Evolutionary conservation across 2,888 invertebrate genomes (phyloP).

Genomic region (Synanthedon myopaeformis): DNA sequence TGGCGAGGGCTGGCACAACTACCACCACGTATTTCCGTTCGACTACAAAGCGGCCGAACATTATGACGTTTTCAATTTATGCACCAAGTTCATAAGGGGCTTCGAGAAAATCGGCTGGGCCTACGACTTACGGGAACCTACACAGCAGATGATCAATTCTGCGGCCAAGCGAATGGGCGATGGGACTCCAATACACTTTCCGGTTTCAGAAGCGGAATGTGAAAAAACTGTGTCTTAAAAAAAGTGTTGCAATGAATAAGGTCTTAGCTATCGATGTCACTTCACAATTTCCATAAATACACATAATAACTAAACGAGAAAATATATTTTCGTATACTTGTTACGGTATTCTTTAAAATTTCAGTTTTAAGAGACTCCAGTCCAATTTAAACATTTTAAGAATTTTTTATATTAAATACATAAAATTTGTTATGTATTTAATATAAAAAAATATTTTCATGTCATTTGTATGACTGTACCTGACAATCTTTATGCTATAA

Average conservation of each 20-base stretch:
- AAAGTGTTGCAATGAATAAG: neutral
- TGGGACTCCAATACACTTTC: conserved; percentile 47
- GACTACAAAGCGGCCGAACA: conserved; percentile 72
- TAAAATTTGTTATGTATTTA: no score
- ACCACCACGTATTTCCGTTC: conserved; percentile 82
- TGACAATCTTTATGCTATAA: no score
- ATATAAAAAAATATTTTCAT: no score
- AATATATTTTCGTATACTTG: no score
- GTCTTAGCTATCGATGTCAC: no score
- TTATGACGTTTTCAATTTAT: conserved; percentile 54
- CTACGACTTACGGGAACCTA: conserved; percentile 50
- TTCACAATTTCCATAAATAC: no score
- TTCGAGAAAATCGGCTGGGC: conserved; percentile 58
- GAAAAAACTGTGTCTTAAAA: neutral
- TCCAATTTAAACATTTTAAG: no score
- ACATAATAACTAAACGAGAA: no score
- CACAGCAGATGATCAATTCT: conserved; percentile 52
- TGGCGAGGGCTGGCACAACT: conserved; percentile 83
- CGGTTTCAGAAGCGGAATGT: neutral
- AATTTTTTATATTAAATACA: no score
- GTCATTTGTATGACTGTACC: no score
- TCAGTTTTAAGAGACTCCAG: no score
- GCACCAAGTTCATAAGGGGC: conserved; percentile 41
- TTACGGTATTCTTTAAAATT: no score
- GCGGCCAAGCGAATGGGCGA: conserved; percentile 54